A percentile compares a stretch with the other conserved stretches of the same genome.
Conservation (phyloP, 2,888 invertebrate genomes). For the Sericinus montela region DNA sequence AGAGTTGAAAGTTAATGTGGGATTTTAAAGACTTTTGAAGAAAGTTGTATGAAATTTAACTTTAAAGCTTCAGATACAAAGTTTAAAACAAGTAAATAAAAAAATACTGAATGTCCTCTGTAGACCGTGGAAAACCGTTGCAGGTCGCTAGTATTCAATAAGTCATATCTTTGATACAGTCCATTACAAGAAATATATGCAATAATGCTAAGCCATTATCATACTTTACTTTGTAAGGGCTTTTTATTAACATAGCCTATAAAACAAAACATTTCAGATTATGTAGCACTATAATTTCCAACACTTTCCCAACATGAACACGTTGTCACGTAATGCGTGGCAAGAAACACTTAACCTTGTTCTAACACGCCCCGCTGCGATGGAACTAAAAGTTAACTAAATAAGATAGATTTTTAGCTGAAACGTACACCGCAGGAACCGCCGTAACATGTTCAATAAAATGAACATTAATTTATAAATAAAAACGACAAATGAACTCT, state of each 20-base stretch:
- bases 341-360: conserved; percentile 15
- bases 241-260: conserved; percentile 8
- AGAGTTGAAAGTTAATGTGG: too few species aligned
- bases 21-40: too few species aligned
- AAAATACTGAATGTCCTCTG: too few species aligned
- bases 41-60: too few species aligned
- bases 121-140: too few species aligned
- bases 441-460: background rate
- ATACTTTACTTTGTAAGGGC: conserved; percentile 5
- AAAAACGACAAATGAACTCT: too few species aligned
- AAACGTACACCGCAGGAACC: conserved; percentile 2
- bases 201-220: background rate
- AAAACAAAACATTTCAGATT: conserved; percentile 9
- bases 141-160: too few species aligned
- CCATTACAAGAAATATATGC: too few species aligned
- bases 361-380: conserved; percentile 9
- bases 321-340: conserved; percentile 10
- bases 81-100: too few species aligned
- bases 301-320: conserved; percentile 7
- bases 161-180: too few species aligned
- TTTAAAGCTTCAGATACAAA: too few species aligned
- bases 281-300: conserved; percentile 12
- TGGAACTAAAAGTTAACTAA: background rate
- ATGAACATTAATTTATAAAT: background rate
- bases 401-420: background rate